Conservation (phyloP, 2,888 invertebrate genomes). For the Steinernema scapterisci region DNA sequence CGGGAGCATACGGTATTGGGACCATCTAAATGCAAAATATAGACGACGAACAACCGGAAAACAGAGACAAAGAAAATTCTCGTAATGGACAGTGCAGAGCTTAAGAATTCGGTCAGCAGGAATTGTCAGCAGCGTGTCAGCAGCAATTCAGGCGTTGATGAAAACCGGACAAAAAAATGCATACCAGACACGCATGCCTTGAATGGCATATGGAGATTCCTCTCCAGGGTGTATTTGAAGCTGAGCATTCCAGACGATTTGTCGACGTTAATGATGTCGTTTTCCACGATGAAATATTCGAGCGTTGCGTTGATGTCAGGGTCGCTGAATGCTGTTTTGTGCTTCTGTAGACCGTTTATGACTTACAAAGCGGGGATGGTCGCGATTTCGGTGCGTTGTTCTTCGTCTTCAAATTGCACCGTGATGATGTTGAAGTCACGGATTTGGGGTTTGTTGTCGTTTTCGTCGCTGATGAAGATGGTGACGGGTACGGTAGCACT, state of each 20-base stretch:
- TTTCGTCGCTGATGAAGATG: constrained; percentile 69
- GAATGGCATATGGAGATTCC: constrained; percentile 54
- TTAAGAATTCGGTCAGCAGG: too few species aligned
- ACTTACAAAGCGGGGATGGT: constrained; percentile 62
- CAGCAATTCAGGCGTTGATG: background rate
- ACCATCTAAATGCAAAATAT: constrained; percentile 48
- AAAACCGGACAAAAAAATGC: background rate
- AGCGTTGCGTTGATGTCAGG: constrained; percentile 65
- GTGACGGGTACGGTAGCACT: constrained; percentile 61
- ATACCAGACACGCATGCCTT: constrained; percentile 62
- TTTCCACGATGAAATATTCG: constrained; percentile 60
- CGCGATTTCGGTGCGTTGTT: constrained; percentile 48
- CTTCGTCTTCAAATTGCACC: constrained; percentile 51
- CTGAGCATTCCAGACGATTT: constrained; percentile 55
- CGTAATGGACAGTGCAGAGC: too few species aligned
- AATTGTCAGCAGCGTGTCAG: too few species aligned
- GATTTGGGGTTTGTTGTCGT: constrained; percentile 89
- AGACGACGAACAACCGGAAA: constrained; percentile 7
- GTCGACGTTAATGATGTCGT: constrained; percentile 57
- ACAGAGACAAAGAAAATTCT: background rate
- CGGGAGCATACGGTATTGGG: constrained; percentile 63
- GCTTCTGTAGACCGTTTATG: background rate
- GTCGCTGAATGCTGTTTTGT: constrained; percentile 50
- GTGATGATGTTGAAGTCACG: constrained; percentile 89
- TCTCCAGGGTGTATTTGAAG: constrained; percentile 52